phyloP scores from a whole-genome alignment of 2,888 invertebrate species.

The Hemaris fuciformis region DNA sequence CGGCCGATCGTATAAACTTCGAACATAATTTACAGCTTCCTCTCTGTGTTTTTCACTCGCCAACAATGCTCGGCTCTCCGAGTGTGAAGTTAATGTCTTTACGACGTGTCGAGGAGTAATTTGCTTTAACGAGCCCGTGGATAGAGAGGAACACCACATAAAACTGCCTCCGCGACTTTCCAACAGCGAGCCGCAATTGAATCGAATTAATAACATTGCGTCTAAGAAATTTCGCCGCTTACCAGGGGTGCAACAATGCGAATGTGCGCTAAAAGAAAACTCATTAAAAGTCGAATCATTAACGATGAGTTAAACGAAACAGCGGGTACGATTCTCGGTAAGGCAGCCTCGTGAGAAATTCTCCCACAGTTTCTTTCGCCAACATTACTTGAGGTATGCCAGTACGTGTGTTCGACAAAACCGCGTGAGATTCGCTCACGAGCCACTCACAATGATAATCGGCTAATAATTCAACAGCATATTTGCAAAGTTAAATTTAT shows the following conservation, averaged over 20 bases:
- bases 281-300: slow-evolving; percentile 51
- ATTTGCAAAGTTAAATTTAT: background rate
- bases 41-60: slow-evolving; percentile 72
- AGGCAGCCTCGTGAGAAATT: slow-evolving; percentile 57
- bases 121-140: slow-evolving; percentile 56
- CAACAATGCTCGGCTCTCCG: slow-evolving; percentile 65
- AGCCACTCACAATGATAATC: slow-evolving; percentile 32
- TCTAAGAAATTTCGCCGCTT: slow-evolving; percentile 29
- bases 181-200: slow-evolving; percentile 19
- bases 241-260: slow-evolving; percentile 17
- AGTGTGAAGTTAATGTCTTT: slow-evolving; percentile 69
- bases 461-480: slow-evolving; percentile 14
- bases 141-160: slow-evolving; percentile 36
- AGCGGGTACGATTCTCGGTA: slow-evolving; percentile 56
- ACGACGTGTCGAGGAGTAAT: slow-evolving; percentile 69
- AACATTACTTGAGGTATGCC: slow-evolving; percentile 52
- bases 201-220: slow-evolving; percentile 21
- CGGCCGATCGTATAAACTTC: slow-evolving; percentile 74
- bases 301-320: slow-evolving; percentile 45
- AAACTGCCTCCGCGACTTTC: slow-evolving; percentile 8
- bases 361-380: slow-evolving; percentile 59
- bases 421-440: slow-evolving; percentile 53
- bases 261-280: slow-evolving; percentile 15
- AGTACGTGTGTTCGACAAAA: slow-evolving; percentile 40
- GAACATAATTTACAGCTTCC: slow-evolving; percentile 79